phyloP scores from a whole-genome alignment of 2,888 invertebrate species.

The Brenthis ino region DNA sequence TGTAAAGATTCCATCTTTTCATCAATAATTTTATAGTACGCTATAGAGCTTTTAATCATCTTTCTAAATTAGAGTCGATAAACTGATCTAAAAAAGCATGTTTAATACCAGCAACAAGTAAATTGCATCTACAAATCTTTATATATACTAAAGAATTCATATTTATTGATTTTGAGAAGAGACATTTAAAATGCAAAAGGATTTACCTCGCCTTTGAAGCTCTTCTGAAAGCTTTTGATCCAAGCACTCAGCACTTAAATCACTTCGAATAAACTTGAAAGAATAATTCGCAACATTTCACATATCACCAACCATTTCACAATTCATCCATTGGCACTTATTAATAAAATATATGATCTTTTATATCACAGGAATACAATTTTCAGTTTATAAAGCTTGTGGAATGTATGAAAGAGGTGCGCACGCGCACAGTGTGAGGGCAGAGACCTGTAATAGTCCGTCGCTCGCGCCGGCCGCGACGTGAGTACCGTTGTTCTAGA shows the following conservation, averaged over 20 bases:
- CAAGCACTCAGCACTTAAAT: constrained; percentile 51
- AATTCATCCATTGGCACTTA: constrained; percentile 12
- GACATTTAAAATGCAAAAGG: constrained; percentile 55
- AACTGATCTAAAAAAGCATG: no score
- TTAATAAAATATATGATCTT: neutral
- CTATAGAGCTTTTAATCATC: no score
- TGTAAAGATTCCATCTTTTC: no score
- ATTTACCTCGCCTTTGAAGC: constrained; percentile 57
- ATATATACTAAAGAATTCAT: constrained; percentile 19
- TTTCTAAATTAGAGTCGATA: no score
- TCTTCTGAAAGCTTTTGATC: constrained; percentile 36
- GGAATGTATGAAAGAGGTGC: constrained; percentile 37
- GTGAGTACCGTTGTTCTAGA: constrained; percentile 71
- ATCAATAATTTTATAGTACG: no score
- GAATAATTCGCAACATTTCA: constrained; percentile 36
- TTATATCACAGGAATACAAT: constrained; percentile 22
- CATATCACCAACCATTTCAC: constrained; percentile 31
- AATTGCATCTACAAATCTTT: constrained; percentile 12
- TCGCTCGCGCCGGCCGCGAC: constrained; percentile 59
- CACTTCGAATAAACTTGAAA: constrained; percentile 53
- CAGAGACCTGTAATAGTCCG: constrained; percentile 69
- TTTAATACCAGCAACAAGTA: neutral
- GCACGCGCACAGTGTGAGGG: constrained; percentile 65
- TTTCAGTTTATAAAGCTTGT: constrained; percentile 23
- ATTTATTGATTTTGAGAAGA: constrained; percentile 61